Evolutionary conservation across 2,888 invertebrate genomes (phyloP), one percentile per base, ranked within the genome.

Genomic region (Temnothorax unifasciatus): DNA sequence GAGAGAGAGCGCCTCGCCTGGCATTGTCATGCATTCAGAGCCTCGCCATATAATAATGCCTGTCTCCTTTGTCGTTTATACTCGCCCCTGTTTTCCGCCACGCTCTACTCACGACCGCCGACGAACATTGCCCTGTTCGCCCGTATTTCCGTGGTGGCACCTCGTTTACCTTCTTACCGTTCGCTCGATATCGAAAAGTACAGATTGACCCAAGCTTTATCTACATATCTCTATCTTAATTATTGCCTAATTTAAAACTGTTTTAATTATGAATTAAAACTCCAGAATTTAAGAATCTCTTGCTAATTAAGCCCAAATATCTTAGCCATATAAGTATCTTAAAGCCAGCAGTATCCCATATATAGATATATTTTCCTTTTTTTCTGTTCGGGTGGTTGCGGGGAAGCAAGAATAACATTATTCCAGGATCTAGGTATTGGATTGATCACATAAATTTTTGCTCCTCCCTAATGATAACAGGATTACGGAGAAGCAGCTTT

Each of bases 1-100:
- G 34, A 34, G 6, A 34, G 34, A 34, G 71, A 38, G 73, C n/a
- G 68, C 52, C 3, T 54, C 18, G 88, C 90, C 89, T 88, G 85
- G 92, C 90, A 93, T 92, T 93, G 92, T 92, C 90, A 90, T 91
- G 90, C 91, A 92, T 91, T 91, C 88, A 88, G 88, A 82, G 21
- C 84, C 87, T 86, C 81, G 85, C 90, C 87, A 90, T 90, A 91
- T 92, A 92, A 92, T 92, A 92, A 92, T 90, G 86, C 89, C 88
- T 81, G 84, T 86, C 84, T 92, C 90, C 91, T 92, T 93, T 92
- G 92, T 92, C 90, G 91, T 86, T 92, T 88, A 89, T 89, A 87
- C 89, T 89, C 84, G 88, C 88, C 86, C 87, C 87, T 87, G 88
- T 86, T 89, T 87, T 90, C 89, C 86, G 83, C 84, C 83, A 86